phyloP scores from a whole-genome alignment of 1,140 invertebrate species.

The Procambarus clarkii region DNA sequence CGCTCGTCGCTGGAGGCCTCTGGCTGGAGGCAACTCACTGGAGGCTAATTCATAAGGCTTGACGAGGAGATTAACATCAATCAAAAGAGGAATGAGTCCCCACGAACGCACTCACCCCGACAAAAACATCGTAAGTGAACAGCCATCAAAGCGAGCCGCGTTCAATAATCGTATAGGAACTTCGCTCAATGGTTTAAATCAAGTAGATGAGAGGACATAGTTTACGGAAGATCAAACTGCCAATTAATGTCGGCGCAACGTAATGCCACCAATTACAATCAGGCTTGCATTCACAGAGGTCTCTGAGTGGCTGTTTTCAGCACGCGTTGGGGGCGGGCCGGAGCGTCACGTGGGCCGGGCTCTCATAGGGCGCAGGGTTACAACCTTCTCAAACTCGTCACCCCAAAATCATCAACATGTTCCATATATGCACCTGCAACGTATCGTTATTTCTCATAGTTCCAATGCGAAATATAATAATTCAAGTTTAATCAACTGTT shows the following conservation, averaged over 20 bases:
- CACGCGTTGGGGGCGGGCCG: not conserved
- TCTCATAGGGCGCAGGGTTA: not conserved
- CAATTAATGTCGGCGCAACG: constrained; percentile 54
- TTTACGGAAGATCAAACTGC: constrained; percentile 63
- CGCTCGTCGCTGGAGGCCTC: too few species aligned
- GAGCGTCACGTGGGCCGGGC: not conserved
- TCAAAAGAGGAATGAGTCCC: not conserved
- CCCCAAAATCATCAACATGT: too few species aligned
- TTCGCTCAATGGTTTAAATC: constrained; percentile 38
- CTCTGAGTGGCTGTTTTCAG: constrained; percentile 43
- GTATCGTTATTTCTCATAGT: too few species aligned
- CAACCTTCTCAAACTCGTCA: not conserved
- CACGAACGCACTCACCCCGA: not conserved
- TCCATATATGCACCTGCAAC: too few species aligned
- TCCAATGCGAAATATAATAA: too few species aligned
- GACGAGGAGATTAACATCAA: not conserved
- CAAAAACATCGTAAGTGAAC: constrained; percentile 29
- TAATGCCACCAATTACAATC: constrained; percentile 62
- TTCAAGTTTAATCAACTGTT: too few species aligned
- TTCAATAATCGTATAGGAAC: constrained; percentile 23
- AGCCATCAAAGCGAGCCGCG: constrained; percentile 52
- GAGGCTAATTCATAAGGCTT: not conserved
- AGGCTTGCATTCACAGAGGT: constrained; percentile 48
- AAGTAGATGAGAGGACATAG: constrained; percentile 64
- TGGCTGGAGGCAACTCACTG: too few species aligned